Percentiles rank a stretch among this genome's conserved stretches.
These are phyloP conservation scores for Alcedo atthis DNA, from an alignment of 2,797 vertebrate species.

Conservation along the genomic window DNA sequence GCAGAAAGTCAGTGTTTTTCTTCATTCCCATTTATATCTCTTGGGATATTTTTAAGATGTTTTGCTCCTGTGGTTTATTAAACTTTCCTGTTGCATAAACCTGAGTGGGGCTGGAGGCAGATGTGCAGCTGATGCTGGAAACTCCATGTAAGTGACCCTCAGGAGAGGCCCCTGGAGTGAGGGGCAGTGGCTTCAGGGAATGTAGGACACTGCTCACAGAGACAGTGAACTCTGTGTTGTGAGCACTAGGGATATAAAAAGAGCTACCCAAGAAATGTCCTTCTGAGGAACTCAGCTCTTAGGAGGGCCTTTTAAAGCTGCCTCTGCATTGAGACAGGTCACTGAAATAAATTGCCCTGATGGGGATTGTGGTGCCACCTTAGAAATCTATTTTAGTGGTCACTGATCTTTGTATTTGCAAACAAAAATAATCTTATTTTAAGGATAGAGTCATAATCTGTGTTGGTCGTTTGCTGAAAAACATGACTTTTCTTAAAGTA, in stretches of 20 bases:
- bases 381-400: neutral
- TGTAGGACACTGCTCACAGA: neutral
- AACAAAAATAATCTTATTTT: neutral
- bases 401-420: neutral
- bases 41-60: conserved; percentile 9
- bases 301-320: neutral
- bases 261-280: neutral
- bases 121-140: neutral
- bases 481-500: conserved; percentile 7
- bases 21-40: neutral
- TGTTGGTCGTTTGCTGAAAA: conserved; percentile 11
- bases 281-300: neutral
- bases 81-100: neutral
- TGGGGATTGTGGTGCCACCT: neutral
- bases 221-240: neutral
- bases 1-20: neutral
- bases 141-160: neutral
- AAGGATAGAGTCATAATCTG: neutral
- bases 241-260: neutral
- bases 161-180: neutral
- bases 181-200: neutral
- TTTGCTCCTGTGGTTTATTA: neutral
- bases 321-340: neutral
- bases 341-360: neutral
- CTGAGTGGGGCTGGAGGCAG: neutral